Evolutionary conservation across 2,888 invertebrate genomes (phyloP).

Genomic region (Rhagium mordax): DNA sequence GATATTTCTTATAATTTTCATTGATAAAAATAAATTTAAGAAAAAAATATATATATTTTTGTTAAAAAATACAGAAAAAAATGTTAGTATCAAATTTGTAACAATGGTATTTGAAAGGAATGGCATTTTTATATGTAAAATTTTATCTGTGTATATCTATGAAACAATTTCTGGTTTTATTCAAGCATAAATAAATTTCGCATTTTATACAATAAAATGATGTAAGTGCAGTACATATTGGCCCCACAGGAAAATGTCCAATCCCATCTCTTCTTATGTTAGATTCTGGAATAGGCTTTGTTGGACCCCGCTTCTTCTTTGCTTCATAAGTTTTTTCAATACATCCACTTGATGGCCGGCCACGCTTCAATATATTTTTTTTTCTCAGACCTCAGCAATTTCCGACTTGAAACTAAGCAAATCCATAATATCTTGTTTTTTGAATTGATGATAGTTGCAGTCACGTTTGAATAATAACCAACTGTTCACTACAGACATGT

Average conservation of each 20-base stretch:
- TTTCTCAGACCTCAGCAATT: not conserved
- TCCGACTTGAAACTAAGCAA: not conserved
- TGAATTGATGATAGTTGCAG: not conserved
- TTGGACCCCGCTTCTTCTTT: not conserved
- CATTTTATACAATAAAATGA: not conserved
- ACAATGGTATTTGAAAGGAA: not conserved
- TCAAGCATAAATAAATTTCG: not conserved
- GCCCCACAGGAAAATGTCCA: not conserved
- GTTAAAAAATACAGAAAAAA: not conserved
- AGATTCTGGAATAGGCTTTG: not conserved
- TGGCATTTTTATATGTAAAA: not conserved
- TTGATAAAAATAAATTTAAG: too few relatives aligned
- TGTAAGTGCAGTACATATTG: not conserved
- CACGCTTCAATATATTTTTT: too few relatives aligned
- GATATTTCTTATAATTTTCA: too few relatives aligned
- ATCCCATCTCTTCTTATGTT: not conserved
- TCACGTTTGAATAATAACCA: not conserved
- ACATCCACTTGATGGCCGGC: too few relatives aligned
- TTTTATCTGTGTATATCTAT: not conserved
- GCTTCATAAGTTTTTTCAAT: too few relatives aligned
- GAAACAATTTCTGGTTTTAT: not conserved
- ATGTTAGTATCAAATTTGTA: not conserved
- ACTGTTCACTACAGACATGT: not conserved
- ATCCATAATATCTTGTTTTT: not conserved
- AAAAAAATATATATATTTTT: too few relatives aligned